Evolutionary conservation across 1,140 invertebrate species (phyloP), one percentile per base, ranked within the genome.

Genomic region (Macrocentrus cingulum): DNA sequence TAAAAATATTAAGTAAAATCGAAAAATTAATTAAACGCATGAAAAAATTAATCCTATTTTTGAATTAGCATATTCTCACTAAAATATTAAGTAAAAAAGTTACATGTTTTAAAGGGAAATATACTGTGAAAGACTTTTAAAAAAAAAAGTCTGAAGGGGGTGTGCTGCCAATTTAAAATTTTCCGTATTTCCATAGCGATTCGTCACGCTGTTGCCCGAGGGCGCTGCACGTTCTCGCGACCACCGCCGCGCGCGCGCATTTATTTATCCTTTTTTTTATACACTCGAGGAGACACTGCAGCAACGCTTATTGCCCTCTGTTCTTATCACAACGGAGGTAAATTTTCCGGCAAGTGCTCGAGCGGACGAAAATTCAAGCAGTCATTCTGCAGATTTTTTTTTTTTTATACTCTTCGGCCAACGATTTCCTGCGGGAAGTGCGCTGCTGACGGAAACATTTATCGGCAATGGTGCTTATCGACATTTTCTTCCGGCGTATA

Each of bases 371-470:
- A 57, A 57, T 57, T 34, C 46, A 36, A 50, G 39, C 41, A 20
- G 36, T 48, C 37, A 37, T 22, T 55, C 9, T 25, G 11, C 25
- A 44, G 39, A 5, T 15, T 39, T 39, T 13, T 39, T 39, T 11
- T 4, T 39, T 39, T 39, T 39, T 49, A 58, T 44, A 58, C 48
- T 58, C 48, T 58, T 39, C 39, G 46, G 25, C 9, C 4, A 39
- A 58, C 48, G 56, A 58, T 58, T 58, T 58, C 56, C 56, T 58
- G 37, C 46, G 46, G 56, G 23, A 58, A 45, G 48, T 51, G 56
- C n/a, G n/a, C 49, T 58, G 34, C 46, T 58, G 56, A 58, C 56
- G 56, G 56, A 58, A 58, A 58, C 56, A 58, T 46, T 58, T 58
- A 51, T 41, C 48, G 55, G 55, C 15, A 50, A 56, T 49, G 55